These are phyloP conservation scores for Xanthia icteritia DNA, from an alignment of 2,888 invertebrate genomes.

Conservation along the genomic window DNA sequence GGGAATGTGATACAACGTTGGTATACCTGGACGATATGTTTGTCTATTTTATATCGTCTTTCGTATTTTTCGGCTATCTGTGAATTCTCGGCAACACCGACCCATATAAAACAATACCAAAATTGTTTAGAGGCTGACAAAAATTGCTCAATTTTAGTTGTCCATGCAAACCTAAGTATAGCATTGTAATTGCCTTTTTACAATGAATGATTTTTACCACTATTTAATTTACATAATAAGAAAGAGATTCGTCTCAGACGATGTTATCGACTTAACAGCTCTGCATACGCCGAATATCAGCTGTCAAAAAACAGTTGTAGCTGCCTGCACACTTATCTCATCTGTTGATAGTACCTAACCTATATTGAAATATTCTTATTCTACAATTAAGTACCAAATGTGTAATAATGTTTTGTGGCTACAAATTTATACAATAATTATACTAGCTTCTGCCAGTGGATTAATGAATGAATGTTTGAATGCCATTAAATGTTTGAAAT, in stretches of 20 bases:
- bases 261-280: background rate
- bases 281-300: background rate
- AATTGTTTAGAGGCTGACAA: background rate
- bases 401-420: background rate
- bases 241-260: background rate
- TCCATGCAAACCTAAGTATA: background rate
- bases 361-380: background rate
- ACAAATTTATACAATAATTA: background rate
- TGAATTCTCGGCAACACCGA: background rate
- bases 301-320: background rate
- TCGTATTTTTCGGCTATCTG: background rate
- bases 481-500: too few relatives aligned
- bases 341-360: background rate
- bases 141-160: background rate
- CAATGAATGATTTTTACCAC: background rate
- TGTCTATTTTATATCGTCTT: background rate
- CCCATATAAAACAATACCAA: background rate
- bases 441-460: too few relatives aligned
- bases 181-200: too few relatives aligned
- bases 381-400: background rate
- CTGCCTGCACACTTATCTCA: background rate
- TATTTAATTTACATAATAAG: background rate
- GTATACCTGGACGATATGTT: too few relatives aligned
- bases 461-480: too few relatives aligned
- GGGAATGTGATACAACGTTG: too few relatives aligned